phyloP scores from a whole-genome alignment of 2,888 invertebrate genomes.

The Myopa tessellatipennis region DNA sequence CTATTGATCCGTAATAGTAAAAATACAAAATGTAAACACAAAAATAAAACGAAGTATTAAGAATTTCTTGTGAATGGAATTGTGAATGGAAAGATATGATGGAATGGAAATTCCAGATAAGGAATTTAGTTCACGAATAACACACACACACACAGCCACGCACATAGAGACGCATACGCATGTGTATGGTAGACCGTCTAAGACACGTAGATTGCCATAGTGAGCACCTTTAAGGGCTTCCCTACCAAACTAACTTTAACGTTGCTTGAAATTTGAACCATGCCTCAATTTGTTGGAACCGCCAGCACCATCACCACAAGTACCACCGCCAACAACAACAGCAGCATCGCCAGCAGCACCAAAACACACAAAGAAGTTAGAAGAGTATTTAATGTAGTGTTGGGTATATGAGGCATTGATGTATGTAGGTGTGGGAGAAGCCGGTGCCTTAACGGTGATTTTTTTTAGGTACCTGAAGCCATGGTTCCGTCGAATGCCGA shows the following conservation, averaged over 20 bases:
- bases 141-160: neutral
- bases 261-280: constrained; percentile 27
- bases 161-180: neutral
- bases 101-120: too few relatives aligned
- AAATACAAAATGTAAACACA: too few relatives aligned
- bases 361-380: constrained; percentile 1
- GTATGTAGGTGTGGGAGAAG: neutral
- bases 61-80: too few relatives aligned
- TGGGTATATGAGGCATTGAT: neutral
- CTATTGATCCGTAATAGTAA: too few relatives aligned
- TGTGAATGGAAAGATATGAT: too few relatives aligned
- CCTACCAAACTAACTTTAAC: neutral
- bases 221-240: constrained; percentile 28
- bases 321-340: neutral
- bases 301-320: neutral
- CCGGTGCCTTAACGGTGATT: neutral
- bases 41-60: too few relatives aligned
- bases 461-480: neutral
- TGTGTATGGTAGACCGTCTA: too few relatives aligned
- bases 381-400: neutral
- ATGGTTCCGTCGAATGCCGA: too few relatives aligned
- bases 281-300: constrained; percentile 11
- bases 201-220: neutral
- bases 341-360: too few relatives aligned
- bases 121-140: too few relatives aligned